Percentiles rank a stretch among this genome's conserved stretches.
These are phyloP conservation scores for Exephanes ischioxanthus DNA, from an alignment of 2,888 invertebrate genomes.

Conservation along the genomic window DNA sequence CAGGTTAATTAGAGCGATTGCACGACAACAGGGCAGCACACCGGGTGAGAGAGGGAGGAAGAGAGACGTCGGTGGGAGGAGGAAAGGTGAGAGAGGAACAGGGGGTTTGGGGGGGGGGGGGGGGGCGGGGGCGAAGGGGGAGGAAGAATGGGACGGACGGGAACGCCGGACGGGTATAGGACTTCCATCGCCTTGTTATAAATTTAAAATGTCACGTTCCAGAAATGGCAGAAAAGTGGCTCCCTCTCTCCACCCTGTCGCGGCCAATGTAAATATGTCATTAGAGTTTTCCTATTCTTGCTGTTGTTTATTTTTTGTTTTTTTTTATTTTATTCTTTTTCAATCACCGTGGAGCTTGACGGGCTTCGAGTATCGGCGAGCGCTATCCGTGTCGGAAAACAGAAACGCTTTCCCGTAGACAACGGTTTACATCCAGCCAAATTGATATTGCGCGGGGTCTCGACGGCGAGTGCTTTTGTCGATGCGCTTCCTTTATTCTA, in stretches of 20 bases:
- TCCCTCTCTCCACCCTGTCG: conserved; percentile 19
- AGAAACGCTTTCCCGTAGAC: not conserved
- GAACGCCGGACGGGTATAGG: conserved; percentile 18
- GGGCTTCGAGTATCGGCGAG: not conserved
- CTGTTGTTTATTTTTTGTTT: conserved; percentile 47
- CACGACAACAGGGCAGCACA: conserved; percentile 59
- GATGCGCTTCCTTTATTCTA: not conserved
- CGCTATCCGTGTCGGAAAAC: not conserved
- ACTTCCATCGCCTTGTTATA: conserved; percentile 42
- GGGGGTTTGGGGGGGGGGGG: not conserved
- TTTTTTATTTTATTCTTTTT: conserved; percentile 53
- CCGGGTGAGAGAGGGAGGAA: conserved; percentile 30
- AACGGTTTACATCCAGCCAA: not conserved
- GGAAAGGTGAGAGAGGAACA: conserved; percentile 6
- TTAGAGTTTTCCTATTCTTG: conserved; percentile 20
- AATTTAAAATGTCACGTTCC: conserved; percentile 57
- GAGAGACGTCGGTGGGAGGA: not conserved
- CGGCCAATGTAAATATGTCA: conserved; percentile 28
- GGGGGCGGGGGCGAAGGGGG: not conserved
- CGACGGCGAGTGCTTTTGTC: not conserved
- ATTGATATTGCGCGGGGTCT: not conserved
- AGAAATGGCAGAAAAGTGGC: conserved; percentile 55
- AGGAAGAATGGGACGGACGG: not conserved
- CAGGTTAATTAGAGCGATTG: conserved; percentile 80
- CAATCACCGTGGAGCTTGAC: not conserved